Percentiles rank a stretch among this genome's conserved stretches.
Conservation (phyloP, 2,113 vertebrate species). For the Pollachius pollachius region DNA sequence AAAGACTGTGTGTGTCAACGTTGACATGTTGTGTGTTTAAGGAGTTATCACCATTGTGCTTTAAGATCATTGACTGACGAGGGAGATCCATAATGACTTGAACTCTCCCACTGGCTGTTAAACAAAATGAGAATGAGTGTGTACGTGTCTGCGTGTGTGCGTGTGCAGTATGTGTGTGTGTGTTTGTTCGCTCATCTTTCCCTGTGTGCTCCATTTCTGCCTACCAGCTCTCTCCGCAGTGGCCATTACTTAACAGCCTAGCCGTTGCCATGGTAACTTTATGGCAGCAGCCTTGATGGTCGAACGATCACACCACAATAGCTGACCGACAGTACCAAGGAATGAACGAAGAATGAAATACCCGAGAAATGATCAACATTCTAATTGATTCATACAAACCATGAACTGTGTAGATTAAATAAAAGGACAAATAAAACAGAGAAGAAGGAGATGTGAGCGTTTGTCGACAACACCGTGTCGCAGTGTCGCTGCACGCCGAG, state of each 20-base stretch:
- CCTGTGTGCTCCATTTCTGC: conserved; percentile 16
- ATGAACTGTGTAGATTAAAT: neutral
- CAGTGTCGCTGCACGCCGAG: no score
- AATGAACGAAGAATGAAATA: conserved; percentile 16
- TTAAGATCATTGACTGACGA: conserved; percentile 52
- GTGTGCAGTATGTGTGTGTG: conserved; percentile 9
- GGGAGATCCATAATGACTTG: conserved; percentile 51
- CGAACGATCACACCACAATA: conserved; percentile 80
- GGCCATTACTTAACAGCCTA: conserved; percentile 45
- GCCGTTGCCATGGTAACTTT: conserved; percentile 66
- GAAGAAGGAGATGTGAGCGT: neutral
- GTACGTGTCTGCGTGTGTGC: conserved; percentile 13
- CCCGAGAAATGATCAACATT: no score
- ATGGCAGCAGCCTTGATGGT: conserved; percentile 69
- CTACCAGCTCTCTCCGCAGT: conserved; percentile 44
- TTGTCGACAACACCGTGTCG: no score
- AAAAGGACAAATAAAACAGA: conserved; percentile 7
- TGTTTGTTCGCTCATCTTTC: conserved; percentile 9
- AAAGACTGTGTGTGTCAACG: conserved; percentile 9
- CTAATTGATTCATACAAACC: no score
- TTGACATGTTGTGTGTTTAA: conserved; percentile 38
- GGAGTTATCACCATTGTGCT: conserved; percentile 57
- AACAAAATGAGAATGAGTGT: conserved; percentile 56
- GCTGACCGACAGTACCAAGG: conserved; percentile 70
- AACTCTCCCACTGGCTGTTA: conserved; percentile 55